Evolutionary conservation across 2,797 vertebrate species (phyloP).

Genomic region (Peromyscus eremicus): DNA sequence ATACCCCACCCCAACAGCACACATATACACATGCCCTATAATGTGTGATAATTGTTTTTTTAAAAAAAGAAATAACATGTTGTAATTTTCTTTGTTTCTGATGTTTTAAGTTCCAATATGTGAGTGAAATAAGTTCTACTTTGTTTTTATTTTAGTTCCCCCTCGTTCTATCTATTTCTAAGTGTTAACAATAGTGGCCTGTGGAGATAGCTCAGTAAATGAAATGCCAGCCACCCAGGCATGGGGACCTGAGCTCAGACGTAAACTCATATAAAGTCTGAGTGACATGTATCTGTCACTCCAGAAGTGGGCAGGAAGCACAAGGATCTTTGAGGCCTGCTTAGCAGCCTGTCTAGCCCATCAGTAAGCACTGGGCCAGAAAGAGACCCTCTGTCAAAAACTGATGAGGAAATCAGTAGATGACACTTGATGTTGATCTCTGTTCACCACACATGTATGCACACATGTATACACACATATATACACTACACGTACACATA

Average conservation of each 20-base stretch:
- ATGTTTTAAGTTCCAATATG: neutral
- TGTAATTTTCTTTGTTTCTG: neutral
- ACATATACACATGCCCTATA: neutral
- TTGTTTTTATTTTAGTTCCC: conserved; percentile 6
- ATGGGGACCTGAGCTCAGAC: neutral
- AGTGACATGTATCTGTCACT: neutral
- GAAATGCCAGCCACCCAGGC: neutral
- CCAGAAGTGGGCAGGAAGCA: too few relatives aligned
- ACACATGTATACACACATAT: neutral
- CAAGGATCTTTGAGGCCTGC: too few relatives aligned
- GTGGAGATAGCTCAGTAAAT: neutral
- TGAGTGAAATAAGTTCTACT: conserved; percentile 8
- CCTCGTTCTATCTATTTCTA: neutral
- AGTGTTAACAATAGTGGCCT: neutral
- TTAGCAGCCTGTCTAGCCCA: neutral
- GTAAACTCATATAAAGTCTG: neutral
- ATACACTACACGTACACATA: neutral
- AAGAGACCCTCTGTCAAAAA: neutral
- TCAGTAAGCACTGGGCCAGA: neutral
- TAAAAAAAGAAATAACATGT: neutral
- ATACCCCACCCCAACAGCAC: neutral
- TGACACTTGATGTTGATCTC: neutral
- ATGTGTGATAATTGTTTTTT: neutral
- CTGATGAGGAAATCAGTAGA: neutral
- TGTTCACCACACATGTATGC: neutral